A percentile compares a stretch with the other conserved stretches of the same genome.
Conservation (phyloP, 1,140 invertebrate species). For the Lamellibrachia luymesi region DNA sequence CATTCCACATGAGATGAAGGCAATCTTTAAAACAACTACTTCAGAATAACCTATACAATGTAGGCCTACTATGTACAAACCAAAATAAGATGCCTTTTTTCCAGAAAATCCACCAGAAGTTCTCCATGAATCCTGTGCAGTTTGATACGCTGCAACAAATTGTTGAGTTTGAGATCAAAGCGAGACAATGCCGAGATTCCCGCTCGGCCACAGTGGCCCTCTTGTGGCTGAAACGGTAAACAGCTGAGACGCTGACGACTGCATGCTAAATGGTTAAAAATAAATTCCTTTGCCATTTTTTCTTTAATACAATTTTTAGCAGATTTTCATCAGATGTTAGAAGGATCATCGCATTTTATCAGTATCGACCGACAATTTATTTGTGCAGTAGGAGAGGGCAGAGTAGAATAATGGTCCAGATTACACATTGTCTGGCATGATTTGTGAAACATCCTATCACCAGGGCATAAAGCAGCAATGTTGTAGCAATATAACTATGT, state of each 20-base stretch:
- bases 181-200: conserved; percentile 40
- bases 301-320: too few relatives aligned
- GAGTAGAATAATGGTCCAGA: too few relatives aligned
- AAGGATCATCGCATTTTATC: too few relatives aligned
- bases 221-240: conserved; percentile 55
- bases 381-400: too few relatives aligned
- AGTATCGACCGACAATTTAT: too few relatives aligned
- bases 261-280: neutral
- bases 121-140: conserved; percentile 38
- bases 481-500: too few relatives aligned
- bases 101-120: conserved; percentile 56
- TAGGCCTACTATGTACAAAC: neutral
- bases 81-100: neutral
- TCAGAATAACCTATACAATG: neutral
- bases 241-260: neutral
- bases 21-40: neutral
- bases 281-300: too few relatives aligned
- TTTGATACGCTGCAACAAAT: conserved; percentile 52
- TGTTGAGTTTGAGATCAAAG: conserved; percentile 45
- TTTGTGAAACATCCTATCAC: too few relatives aligned
- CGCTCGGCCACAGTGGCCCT: conserved; percentile 54
- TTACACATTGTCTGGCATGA: too few relatives aligned
- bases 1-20: too few relatives aligned
- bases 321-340: too few relatives aligned
- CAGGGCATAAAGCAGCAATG: too few relatives aligned